A percentile compares a stretch with the other conserved stretches of the same genome.
phyloP scores from a whole-genome alignment of 1,140 invertebrate species.

The Stenopsyche tienmushanensis region DNA sequence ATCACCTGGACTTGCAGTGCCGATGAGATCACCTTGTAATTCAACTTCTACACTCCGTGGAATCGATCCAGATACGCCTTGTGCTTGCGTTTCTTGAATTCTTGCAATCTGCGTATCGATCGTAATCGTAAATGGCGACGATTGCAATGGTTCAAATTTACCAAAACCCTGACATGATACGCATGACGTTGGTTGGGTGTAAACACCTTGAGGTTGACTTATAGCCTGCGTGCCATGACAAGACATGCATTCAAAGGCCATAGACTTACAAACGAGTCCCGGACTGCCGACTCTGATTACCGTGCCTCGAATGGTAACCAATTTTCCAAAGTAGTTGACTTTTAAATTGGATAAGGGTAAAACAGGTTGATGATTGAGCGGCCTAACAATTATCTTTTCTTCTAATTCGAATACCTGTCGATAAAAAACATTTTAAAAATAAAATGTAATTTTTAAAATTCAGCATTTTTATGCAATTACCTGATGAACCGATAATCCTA shows the following conservation, averaged over 20 bases:
- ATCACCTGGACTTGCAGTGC: constrained; percentile 84
- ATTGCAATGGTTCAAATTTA: constrained; percentile 68
- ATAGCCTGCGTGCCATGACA: constrained; percentile 67
- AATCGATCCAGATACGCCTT: constrained; percentile 72
- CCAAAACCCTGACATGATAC: constrained; percentile 60
- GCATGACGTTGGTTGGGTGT: constrained; percentile 60
- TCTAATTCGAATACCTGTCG: constrained; percentile 55
- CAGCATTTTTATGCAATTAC: constrained; percentile 47
- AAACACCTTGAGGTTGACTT: constrained; percentile 63
- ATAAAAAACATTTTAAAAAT: constrained; percentile 33
- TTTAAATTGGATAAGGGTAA: constrained; percentile 73
- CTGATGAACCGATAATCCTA: constrained; percentile 75
- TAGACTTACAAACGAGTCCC: constrained; percentile 70
- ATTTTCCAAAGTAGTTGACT: constrained; percentile 78
- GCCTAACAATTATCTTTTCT: constrained; percentile 59
- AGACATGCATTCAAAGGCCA: constrained; percentile 77
- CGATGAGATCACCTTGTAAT: constrained; percentile 82
- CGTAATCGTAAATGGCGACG: constrained; percentile 70
- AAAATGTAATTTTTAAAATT: constrained; percentile 37
- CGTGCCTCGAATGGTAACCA: constrained; percentile 81
- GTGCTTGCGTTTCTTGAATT: constrained; percentile 74
- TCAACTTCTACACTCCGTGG: constrained; percentile 88
- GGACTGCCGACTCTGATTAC: constrained; percentile 80
- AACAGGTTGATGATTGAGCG: constrained; percentile 70
- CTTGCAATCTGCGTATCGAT: constrained; percentile 78